Percentiles rank a stretch among this genome's conserved stretches.
phyloP scores from a whole-genome alignment of 53 echinoderm and acorn worm genomes.

The Hippasteria phrygiana region DNA sequence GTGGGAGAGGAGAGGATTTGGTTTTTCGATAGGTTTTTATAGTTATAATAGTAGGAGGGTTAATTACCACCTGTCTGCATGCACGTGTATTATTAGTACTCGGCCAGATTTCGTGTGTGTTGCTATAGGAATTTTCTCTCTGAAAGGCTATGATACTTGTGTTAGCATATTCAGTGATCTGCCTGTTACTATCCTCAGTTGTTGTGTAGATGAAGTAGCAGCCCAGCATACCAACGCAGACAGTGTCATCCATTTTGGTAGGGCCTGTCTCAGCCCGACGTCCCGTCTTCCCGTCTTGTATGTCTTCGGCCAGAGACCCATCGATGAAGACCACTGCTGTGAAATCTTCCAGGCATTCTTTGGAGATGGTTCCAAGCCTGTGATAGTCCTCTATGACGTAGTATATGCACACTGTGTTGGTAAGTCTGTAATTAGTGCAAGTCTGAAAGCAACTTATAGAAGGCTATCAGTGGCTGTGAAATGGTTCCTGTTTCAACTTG shows the following conservation, averaged over 20 bases:
- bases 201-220: slow-evolving; percentile 97
- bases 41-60: too few species aligned
- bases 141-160: too few species aligned
- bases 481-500: neutral
- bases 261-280: slow-evolving; percentile 90
- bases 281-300: slow-evolving; percentile 87
- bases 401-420: slow-evolving; percentile 65
- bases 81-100: too few species aligned
- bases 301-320: slow-evolving; percentile 77
- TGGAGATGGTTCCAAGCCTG: slow-evolving; percentile 31
- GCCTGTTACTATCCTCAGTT: slow-evolving; percentile 68
- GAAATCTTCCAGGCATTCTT: slow-evolving; percentile 60
- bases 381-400: slow-evolving; percentile 90
- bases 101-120: too few species aligned
- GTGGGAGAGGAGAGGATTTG: too few species aligned
- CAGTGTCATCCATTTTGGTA: slow-evolving; percentile 93
- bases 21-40: too few species aligned
- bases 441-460: neutral
- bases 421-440: neutral
- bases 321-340: slow-evolving; percentile 75
- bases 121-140: neutral
- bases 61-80: too few species aligned
- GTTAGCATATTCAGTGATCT: too few species aligned
- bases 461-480: too few species aligned
- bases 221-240: slow-evolving; percentile 90